Evolutionary conservation across 1,140 invertebrate genomes (phyloP).

Genomic region (Hycleus phaleratus): DNA sequence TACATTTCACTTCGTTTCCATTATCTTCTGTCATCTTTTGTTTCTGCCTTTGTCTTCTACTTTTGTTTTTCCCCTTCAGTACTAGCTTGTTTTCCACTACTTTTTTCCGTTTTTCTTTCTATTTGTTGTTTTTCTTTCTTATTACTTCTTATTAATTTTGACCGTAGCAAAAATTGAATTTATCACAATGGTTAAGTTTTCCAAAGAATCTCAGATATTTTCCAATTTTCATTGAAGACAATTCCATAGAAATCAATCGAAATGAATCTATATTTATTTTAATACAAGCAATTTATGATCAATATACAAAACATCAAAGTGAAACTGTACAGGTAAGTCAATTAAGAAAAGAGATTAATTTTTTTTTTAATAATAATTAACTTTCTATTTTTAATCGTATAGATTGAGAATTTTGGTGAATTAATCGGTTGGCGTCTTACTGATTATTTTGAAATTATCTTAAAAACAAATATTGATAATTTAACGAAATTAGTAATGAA

Average conservation of each 20-base stretch:
- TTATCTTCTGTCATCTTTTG: no score
- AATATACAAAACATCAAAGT: conserved; percentile 30
- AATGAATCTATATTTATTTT: conserved; percentile 40
- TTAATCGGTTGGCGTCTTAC: conserved; percentile 56
- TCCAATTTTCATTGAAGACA: conserved; percentile 41
- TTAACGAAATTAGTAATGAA: conserved; percentile 51
- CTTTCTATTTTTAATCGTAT: conserved; percentile 21
- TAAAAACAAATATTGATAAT: conserved; percentile 57
- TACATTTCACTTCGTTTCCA: no score
- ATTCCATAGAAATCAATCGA: conserved; percentile 27
- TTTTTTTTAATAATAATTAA: no score
- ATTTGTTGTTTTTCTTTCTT: no score
- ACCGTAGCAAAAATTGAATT: conserved; percentile 33
- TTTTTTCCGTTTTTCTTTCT: no score
- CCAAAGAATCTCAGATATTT: conserved; percentile 44
- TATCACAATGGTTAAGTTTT: conserved; percentile 48
- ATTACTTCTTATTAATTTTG: no score
- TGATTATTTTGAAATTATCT: conserved; percentile 51
- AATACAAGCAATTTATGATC: conserved; percentile 43
- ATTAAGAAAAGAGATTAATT: not conserved
- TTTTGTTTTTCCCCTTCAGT: not conserved
- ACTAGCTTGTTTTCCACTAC: no score
- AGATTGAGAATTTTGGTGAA: conserved; percentile 60
- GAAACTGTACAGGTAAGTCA: conserved; percentile 29
- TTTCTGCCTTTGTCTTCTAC: not conserved